A percentile compares a stretch with the other conserved stretches of the same genome.
Evolutionary conservation across 1,140 invertebrate genomes (phyloP).

Genomic region (Olivierus martensii): DNA sequence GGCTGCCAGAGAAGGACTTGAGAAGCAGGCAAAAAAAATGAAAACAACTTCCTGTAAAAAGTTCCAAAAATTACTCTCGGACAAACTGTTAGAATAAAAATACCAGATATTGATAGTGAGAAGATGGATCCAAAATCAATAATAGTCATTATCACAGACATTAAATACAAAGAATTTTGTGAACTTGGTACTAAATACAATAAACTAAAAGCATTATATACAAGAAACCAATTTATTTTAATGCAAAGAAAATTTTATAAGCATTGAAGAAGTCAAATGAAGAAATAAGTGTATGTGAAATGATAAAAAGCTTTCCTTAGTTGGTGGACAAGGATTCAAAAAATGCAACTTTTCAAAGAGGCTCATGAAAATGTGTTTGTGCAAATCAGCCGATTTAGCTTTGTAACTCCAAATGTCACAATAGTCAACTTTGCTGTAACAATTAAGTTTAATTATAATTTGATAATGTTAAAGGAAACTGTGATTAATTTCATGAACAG

Average conservation of each 20-base stretch:
- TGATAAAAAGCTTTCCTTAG: background rate
- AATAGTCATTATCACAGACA: background rate
- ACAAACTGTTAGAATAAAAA: background rate
- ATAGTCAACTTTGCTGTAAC: too few species aligned
- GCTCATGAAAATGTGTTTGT: background rate
- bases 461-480: too few species aligned
- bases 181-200: background rate
- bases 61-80: background rate
- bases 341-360: background rate
- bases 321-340: background rate
- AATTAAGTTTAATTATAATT: too few species aligned
- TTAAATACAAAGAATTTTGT: background rate
- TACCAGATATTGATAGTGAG: background rate
- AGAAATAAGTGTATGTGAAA: background rate
- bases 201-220: background rate
- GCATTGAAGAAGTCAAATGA: background rate
- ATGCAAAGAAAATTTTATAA: slow-evolving; percentile 3
- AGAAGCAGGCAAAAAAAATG: background rate
- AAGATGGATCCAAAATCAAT: background rate
- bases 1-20: background rate
- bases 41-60: background rate
- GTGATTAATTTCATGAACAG: too few species aligned
- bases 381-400: background rate
- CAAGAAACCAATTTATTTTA: background rate
- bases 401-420: too few species aligned